Evolutionary conservation across 64 coral and sea anemone species (phyloP).

Genomic region (Acropora yongei): DNA sequence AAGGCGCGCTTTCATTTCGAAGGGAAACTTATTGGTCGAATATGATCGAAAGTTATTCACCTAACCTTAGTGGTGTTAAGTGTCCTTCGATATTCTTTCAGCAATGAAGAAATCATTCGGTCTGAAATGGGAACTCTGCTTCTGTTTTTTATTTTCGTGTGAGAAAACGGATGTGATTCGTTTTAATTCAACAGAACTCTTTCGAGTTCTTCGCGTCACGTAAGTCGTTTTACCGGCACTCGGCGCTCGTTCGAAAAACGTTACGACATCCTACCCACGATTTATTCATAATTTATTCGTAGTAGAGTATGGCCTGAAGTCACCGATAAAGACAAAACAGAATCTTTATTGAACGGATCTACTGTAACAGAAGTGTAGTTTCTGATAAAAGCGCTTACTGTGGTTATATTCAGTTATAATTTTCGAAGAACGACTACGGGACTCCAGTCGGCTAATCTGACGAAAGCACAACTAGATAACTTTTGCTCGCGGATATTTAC

Average conservation of each 20-base stretch:
- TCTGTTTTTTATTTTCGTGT: not conserved
- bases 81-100: not conserved
- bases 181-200: not conserved
- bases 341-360: not conserved
- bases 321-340: not conserved
- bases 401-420: no score
- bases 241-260: not conserved
- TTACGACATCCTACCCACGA: not conserved
- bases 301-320: not conserved
- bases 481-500: not conserved
- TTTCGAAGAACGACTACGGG: not conserved
- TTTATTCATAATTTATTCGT: conserved; percentile 44
- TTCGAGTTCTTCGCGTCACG: conserved; percentile 7
- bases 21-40: not conserved
- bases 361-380: no score
- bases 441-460: not conserved
- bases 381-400: no score
- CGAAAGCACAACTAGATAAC: not conserved
- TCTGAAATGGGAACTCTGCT: not conserved
- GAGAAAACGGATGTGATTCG: not conserved
- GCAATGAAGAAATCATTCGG: not conserved
- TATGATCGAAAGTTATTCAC: not conserved
- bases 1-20: not conserved
- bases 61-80: not conserved
- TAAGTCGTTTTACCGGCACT: not conserved